These are phyloP conservation scores for Aulostomus chinensis DNA, from an alignment of 2,797 vertebrate genomes.

Conservation along the genomic window DNA sequence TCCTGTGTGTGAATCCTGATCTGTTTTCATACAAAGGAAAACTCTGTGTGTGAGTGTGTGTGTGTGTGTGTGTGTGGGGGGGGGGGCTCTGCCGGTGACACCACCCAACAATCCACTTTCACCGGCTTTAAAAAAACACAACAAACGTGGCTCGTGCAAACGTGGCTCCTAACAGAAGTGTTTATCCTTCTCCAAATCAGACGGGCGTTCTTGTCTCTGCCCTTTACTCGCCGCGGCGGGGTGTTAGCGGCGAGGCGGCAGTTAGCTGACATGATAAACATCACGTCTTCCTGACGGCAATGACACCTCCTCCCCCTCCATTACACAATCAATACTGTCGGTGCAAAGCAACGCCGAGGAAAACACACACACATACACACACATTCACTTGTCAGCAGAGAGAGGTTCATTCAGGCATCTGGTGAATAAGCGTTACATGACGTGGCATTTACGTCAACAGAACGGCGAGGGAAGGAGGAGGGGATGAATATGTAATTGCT, in stretches of 20 bases:
- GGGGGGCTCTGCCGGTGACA: too few relatives aligned
- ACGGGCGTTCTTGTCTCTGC: too few relatives aligned
- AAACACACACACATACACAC: neutral
- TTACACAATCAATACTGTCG: conserved; percentile 38
- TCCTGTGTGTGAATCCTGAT: too few relatives aligned
- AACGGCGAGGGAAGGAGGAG: neutral
- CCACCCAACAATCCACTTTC: too few relatives aligned
- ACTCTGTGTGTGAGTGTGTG: too few relatives aligned
- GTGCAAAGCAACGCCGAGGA: neutral
- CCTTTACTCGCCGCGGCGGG: too few relatives aligned
- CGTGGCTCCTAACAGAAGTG: too few relatives aligned
- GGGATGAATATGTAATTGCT: neutral
- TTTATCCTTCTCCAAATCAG: too few relatives aligned
- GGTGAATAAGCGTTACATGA: conserved; percentile 22
- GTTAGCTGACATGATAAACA: conserved; percentile 45
- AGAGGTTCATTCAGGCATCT: conserved; percentile 25
- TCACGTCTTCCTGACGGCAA: conserved; percentile 21
- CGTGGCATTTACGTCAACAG: conserved; percentile 45
- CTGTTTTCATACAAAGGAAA: too few relatives aligned
- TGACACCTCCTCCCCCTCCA: conserved; percentile 2
- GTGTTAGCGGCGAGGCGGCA: neutral
- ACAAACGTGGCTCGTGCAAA: too few relatives aligned
- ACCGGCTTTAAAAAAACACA: too few relatives aligned
- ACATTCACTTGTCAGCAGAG: neutral
- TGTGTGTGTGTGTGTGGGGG: too few relatives aligned